Base-by-base conservation (phyloP, 1,140 invertebrate species). In the Drosophila kohkoa region DNA sequence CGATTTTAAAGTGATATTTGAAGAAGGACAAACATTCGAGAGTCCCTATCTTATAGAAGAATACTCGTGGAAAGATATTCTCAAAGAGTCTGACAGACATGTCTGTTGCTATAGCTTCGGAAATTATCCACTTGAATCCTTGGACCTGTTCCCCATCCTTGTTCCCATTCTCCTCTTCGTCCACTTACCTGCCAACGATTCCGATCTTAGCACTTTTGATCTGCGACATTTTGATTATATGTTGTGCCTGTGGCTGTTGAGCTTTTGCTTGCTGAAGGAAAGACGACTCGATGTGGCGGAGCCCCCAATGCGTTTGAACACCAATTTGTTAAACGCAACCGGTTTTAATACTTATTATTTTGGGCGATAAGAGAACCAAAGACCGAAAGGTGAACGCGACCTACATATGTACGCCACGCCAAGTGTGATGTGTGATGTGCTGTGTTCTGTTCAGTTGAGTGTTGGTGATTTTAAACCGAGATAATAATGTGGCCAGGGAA, bases 141-240 rank as follows among this genome's bases (percentile, higher is more conserved):
- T 10, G 35, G 8, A 38, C 10, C 20, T 3, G 20, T 25, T 25
- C 20, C 20, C 20, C 20, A 25, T 25, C 3, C 20, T 3, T 3
- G 20, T 25, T 25, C 20, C 3, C 20, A 25, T 25, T 38, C 35
- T 38, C 35, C 35, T 7, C 41, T 5, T 4, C 41, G 8, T 83
- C 48, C 7, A 11, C 83, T 86, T 92, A 95, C 95, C 95, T 95
- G 83, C 95, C 95, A 48, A 95, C 92, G 59, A 96, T 96, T 51
- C 95, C 95, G 72, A 96, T 94, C 92, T 95, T 96, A 91, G 95
- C 94, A 32, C 41, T 77, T 54, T 90, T 85, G 3, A 75, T 5
- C 20, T 67, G 55, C 30, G 80, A 79, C 85, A 91, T 90, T 60
- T 70, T 51, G 35, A 10, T 38, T 32, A 3, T 38, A 25, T 25